phyloP scores from a whole-genome alignment of 2,797 vertebrate species.

The Adelosebastes latens region DNA sequence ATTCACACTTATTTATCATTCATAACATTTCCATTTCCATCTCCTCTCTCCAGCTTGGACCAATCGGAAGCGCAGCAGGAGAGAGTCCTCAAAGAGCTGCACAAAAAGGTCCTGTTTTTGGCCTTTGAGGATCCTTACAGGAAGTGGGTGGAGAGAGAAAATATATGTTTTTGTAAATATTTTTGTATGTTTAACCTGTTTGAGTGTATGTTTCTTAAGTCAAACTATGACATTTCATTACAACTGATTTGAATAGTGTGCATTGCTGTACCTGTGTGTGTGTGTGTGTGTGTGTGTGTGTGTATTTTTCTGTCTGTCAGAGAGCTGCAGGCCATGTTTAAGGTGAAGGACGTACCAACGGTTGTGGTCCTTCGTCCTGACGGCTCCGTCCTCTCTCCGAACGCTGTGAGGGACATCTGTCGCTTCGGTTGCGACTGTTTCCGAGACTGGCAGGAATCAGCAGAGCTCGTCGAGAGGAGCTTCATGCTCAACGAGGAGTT shows the following conservation, averaged over 20 bases:
- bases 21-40: conserved; percentile 10
- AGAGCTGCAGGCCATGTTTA: conserved; percentile 86
- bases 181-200: neutral
- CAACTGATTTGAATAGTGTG: neutral
- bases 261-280: neutral
- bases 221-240: neutral
- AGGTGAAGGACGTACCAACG: conserved; percentile 83
- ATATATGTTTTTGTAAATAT: neutral
- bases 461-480: conserved; percentile 88
- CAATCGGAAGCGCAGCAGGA: conserved; percentile 84
- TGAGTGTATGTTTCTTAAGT: neutral
- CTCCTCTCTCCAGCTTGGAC: conserved; percentile 77
- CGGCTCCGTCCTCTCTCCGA: conserved; percentile 83
- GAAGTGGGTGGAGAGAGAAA: conserved; percentile 74
- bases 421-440: conserved; percentile 84
- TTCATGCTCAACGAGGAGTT: conserved; percentile 89
- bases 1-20: neutral
- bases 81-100: conserved; percentile 85
- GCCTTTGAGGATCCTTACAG: conserved; percentile 87
- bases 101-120: conserved; percentile 87
- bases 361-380: conserved; percentile 90
- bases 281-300: neutral
- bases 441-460: conserved; percentile 89
- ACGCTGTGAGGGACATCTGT: conserved; percentile 87
- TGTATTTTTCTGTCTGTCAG: conserved; percentile 71